phyloP scores from a whole-genome alignment of 2,113 vertebrate species.

The Nipponia nippon region DNA sequence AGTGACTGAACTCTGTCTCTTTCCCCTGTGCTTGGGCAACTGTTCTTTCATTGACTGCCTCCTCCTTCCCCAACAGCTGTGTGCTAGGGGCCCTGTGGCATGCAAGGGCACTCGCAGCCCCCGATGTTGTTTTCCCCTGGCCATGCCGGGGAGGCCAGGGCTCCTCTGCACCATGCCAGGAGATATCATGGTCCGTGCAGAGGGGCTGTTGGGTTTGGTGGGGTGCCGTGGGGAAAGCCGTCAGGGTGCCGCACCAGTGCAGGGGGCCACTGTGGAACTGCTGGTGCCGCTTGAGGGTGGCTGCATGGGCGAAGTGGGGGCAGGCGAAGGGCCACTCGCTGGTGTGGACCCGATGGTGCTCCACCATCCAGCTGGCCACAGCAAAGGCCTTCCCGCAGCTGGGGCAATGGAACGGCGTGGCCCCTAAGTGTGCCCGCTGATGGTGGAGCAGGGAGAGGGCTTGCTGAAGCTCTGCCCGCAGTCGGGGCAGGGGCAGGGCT shows the following conservation, averaged over 20 bases:
- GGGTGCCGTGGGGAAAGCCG: too few species aligned
- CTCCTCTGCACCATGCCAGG: fast-evolving
- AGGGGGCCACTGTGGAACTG: not conserved
- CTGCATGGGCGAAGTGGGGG: not conserved
- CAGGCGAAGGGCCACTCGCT: conserved; percentile 41
- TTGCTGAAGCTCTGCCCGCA: not conserved
- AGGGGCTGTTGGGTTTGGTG: not conserved
- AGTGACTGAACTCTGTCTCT: not conserved
- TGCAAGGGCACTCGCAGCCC: not conserved
- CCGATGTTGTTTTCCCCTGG: not conserved
- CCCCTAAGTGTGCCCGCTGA: not conserved
- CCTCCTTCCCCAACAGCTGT: not conserved
- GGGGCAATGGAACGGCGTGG: not conserved
- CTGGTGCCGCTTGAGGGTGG: conserved; percentile 57
- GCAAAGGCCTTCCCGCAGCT: not conserved
- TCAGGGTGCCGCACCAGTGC: not conserved
- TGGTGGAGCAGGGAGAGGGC: not conserved
- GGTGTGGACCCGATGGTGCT: not conserved
- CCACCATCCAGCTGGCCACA: too few species aligned
- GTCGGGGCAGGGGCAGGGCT: not conserved
- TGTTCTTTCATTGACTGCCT: not conserved
- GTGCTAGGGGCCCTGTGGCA: not conserved
- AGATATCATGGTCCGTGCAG: fast-evolving
- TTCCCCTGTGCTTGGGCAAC: not conserved
- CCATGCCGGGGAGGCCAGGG: not conserved